Base-by-base conservation (phyloP, 2,888 invertebrate genomes). In the Iselma pallidipennis region DNA sequence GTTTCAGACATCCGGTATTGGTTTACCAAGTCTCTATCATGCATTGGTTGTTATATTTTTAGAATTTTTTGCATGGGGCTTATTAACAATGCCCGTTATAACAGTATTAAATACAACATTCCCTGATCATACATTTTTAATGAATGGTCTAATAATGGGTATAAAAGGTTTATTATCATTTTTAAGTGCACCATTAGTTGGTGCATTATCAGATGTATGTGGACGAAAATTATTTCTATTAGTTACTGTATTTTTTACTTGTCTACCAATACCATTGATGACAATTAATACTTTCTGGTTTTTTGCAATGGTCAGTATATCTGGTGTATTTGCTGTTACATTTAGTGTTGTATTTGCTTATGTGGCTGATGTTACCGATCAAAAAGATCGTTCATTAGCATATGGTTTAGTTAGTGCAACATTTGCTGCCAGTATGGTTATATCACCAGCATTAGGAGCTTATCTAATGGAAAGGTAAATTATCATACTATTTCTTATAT, bases 41-140 rank as follows among this genome's bases (percentile, higher is more conserved):
- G 99, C 99, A 66, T 85, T 99, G 81, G 92, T 99, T 80, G 96
- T 99, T 78, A 99, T 99, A 84, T 99, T 99, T 86, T 86, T 99
- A 83, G 99, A 99, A 85, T 99, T 98, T 85, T 99, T 99, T 85
- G 96, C 98, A 71, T 99, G 99, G 98, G 99, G 99, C 57, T 87
- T 99, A 71, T 88, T 99, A 69, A 99, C 98, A 68, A 95, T 97
- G 88, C 98, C 99, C 62, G 94, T 98, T 78, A 99, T 99, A 80
- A 85, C 87, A 71, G 91, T 91, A 81, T 86, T 99, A 71, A 98
- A 98, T 83, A 93, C 92, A 75, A 98, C 98, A 62, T 99, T 99
- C 85, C 98, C 98, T 69, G 93, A 96, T 82, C 98, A 99, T 83
- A 99, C 98, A 78, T 98, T 99, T 84, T 87, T 98, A 63, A 98